Evolutionary conservation across 2,888 invertebrate genomes (phyloP), one percentile per base, ranked within the genome.

Genomic region (Fissipunctia ypsillon): DNA sequence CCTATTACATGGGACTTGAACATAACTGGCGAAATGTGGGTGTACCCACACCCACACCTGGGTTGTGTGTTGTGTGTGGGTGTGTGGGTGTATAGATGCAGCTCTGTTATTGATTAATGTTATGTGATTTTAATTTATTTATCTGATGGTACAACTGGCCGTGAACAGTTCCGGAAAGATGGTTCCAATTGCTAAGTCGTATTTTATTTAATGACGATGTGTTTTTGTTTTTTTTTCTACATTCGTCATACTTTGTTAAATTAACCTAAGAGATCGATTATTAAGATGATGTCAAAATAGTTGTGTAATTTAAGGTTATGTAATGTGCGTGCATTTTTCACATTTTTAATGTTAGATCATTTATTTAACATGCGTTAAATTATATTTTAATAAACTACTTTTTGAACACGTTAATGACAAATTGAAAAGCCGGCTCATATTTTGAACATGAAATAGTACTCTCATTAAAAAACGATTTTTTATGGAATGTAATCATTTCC

Each of bases 201-300:
- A 16, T 77, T 54, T 66, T 61, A 16, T 77, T 54, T 66, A 66
- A 73, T 73, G 74, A 56, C 22, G 14, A 31, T 31, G 5, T 6
- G 14, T 45, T 56, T 65, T 43, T 48, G 25, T 59, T 54, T 54
- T 63, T 72, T 45, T 45, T 43, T 59, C 5, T 38, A 54, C 60
- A n/a, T 54, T n/a, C 45, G 3, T 64, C 45, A 48, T n/a, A 35
- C 9, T n/a, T 28, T 54, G 16, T 54, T 52, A 38, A 31, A 28
- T n/a, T n/a, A n/a, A n/a, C n/a, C n/a, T 45, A 59, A 65, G 66
- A 45, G 6, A 35, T 45, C 41, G 4, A 76, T 76, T 65, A 54
- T 50, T 28, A 57, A 28, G 48, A 28, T 43, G 12, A 60, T 41
- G 19, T 45, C 59, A 25, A 50, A 71, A 35, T 10, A 22, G 14